Base-by-base conservation (phyloP, 1,140 invertebrate genomes). In the Hylaeus volcanicus region DNA sequence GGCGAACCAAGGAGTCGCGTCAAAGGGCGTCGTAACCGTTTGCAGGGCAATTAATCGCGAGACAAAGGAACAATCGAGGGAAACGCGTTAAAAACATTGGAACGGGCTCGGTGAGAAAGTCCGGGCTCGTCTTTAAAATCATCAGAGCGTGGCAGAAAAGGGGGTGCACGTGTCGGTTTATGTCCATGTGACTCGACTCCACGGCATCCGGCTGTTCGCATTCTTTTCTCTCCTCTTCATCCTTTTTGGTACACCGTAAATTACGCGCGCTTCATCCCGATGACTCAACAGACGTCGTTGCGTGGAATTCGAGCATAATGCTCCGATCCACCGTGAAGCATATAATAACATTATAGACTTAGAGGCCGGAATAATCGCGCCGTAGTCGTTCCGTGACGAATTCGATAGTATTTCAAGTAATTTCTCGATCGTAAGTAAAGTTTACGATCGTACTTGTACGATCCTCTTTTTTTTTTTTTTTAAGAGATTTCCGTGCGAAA, bases 171-270 rank as follows among this genome's bases (percentile, higher is more conserved):
- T 86, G 79, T 89, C 81, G 82, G 88, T 81, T 90, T 86, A 89
- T 81, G 80, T 87, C 74, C 86, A 88, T 86, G 89, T 88, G 86
- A 90, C 86, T 86, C 82, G 83, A 77, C 83, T 86, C 84, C 70
- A 79, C 82, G 88, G 89, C 83, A 90, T 90, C 88, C 88, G 84
- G 86, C 86, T 88, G 88, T 83, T 84, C 82, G 87, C 90, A 91
- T 90, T 91, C 89, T 88, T 91, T 91, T 86, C 86, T 81, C 82
- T 87, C 80, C 61, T 86, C 69, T 79, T 87, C 84, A 87, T 77
- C 84, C 84, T 78, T 89, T 26, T 87, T 84, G 71, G 83, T 85
- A 69, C 78, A 79, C 81, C 80, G 76, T 89, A 90, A 85, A 88
- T 88, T 86, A 87, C 83, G 79, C 81, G 71, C 78, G 56, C 79